Evolutionary conservation across 1,140 invertebrate species (phyloP), one percentile per base, ranked within the genome.

Genomic region (Pantala flavescens): DNA sequence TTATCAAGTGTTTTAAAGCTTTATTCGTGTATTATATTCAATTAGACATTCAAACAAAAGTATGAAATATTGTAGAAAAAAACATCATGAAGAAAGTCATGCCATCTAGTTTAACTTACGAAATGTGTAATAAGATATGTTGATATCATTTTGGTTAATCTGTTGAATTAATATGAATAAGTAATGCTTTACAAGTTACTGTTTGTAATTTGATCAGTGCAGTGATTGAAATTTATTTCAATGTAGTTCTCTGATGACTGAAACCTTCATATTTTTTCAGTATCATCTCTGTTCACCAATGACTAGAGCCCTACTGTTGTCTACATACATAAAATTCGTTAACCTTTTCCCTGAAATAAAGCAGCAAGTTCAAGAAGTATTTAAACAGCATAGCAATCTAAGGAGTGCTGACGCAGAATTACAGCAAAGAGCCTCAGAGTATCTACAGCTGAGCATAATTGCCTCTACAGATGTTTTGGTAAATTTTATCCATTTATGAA

Each of bases 331-430:
- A 74, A 99, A 99, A 85, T 99, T 99, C 83, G 93, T 99, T 75
- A 99, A 99, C 86, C 86, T 99, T 23, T 99, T 99, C 84, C 97
- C 97, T 42, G 98, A 99, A 87, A 99, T 99, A 79, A 96, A 98
- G 85, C 86, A 86, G 75, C 91, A 96, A 80, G 98, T 99, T 75
- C 97, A 99, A 85, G 94, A 98, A 82, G 95, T 99, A 74, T 94
- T 99, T 79, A 89, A 89, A 78, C 94, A 96, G 82, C 94, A 99
- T 81, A 98, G 95, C 81, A 99, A 99, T 85, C 85, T 99, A 74
- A 88, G 96, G 14, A 98, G 95, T 79, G 94, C 98, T 3, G 98
- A 99, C 87, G 97, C 98, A 19, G 98, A 99, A 83, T 83, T 99
- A 21, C 98, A 99, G 81, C 98, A 99, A 83, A 88, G 98, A 81